Evolutionary conservation across 2,113 vertebrate species (phyloP).

Genomic region (Forbesichthys papilliferus): DNA sequence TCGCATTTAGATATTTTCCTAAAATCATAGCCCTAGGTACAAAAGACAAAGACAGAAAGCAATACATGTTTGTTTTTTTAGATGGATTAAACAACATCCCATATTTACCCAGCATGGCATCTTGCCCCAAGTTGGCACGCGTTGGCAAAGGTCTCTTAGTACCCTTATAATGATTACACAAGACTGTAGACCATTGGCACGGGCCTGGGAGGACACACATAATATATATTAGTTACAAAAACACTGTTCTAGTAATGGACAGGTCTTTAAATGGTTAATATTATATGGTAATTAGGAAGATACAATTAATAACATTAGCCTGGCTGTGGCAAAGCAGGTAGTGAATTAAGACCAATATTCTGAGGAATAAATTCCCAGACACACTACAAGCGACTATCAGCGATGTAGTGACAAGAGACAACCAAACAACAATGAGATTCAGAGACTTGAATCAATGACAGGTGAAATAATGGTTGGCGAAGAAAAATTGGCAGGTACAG

Average conservation of each 20-base stretch:
- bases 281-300: too few relatives aligned
- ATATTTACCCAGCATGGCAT: conserved; percentile 80
- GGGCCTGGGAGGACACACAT: conserved; percentile 67
- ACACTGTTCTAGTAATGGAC: too few relatives aligned
- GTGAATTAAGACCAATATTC: neutral
- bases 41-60: neutral
- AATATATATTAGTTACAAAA: neutral
- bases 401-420: neutral
- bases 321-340: neutral
- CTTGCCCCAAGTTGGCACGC: conserved; percentile 81
- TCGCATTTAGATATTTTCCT: too few relatives aligned
- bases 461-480: too few relatives aligned
- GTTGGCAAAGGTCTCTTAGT: conserved; percentile 80
- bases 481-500: too few relatives aligned
- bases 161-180: conserved; percentile 83
- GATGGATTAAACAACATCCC: neutral
- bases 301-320: neutral
- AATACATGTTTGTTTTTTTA: neutral
- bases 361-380: too few relatives aligned
- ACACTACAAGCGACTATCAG: too few relatives aligned
- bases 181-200: conserved; percentile 82
- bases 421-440: too few relatives aligned
- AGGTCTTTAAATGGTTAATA: too few relatives aligned
- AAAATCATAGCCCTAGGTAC: too few relatives aligned
- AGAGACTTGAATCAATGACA: too few relatives aligned